These are phyloP conservation scores for Heteractis magnifica DNA, from an alignment of 92 coral and sea anemone genomes.

Conservation along the genomic window DNA sequence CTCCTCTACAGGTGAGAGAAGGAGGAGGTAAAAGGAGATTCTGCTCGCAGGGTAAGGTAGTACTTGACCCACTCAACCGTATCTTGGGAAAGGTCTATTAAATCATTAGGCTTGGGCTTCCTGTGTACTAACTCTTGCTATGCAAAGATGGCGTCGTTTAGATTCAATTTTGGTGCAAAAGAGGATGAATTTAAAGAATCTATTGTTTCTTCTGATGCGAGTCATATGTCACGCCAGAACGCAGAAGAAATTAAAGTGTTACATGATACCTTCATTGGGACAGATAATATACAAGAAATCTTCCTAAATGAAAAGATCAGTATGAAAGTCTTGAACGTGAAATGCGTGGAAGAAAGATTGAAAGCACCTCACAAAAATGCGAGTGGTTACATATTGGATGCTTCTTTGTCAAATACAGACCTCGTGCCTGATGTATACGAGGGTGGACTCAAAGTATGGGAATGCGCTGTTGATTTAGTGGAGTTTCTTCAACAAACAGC, in stretches of 20 bases:
- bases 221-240: neutral
- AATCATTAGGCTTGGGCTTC: neutral
- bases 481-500: slow-evolving; percentile 59
- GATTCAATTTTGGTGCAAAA: slow-evolving; percentile 15
- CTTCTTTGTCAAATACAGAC: slow-evolving; percentile 64
- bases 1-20: too few species aligned
- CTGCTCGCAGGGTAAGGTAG: too few species aligned
- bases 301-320: slow-evolving; percentile 1
- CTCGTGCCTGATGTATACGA: slow-evolving; percentile 83
- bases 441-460: slow-evolving; percentile 98
- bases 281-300: neutral
- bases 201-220: neutral
- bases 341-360: slow-evolving; percentile 50
- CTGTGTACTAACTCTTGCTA: neutral
- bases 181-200: neutral
- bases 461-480: slow-evolving; percentile 83
- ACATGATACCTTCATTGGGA: neutral
- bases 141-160: slow-evolving; percentile 18
- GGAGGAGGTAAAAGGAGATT: too few species aligned
- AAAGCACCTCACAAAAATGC: slow-evolving; percentile 12
- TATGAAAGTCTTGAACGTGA: slow-evolving; percentile 30
- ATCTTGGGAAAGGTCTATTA: too few species aligned
- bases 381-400: slow-evolving; percentile 37
- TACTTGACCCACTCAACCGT: too few species aligned
- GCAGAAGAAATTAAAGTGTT: slow-evolving; percentile 18